Evolutionary conservation across 2,888 invertebrate genomes (phyloP).

Genomic region (Drosophila nr. perissopoda): DNA sequence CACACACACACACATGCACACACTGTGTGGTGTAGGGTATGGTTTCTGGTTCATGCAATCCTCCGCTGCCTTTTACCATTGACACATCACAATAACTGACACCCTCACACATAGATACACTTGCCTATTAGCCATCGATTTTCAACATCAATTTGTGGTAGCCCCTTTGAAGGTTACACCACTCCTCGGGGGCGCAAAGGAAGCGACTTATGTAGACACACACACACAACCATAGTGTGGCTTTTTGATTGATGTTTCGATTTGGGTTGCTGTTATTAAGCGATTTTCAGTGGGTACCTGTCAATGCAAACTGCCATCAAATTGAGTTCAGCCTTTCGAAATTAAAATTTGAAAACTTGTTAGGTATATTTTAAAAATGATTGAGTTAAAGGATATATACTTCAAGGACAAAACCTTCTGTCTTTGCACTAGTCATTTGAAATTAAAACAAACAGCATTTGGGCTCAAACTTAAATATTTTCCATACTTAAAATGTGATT

Average conservation of each 20-base stretch:
- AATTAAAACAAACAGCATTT: not conserved
- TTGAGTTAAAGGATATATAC: not conserved
- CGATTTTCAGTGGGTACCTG: slow-evolving; percentile 44
- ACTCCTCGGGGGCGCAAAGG: slow-evolving; percentile 8
- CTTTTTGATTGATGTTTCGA: slow-evolving; percentile 56
- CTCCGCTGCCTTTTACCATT: slow-evolving; percentile 62
- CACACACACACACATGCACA: not conserved
- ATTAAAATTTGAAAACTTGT: not conserved
- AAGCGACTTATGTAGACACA: slow-evolving; percentile 31
- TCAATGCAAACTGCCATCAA: slow-evolving; percentile 37
- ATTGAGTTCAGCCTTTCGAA: slow-evolving; percentile 11
- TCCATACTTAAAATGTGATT: not conserved
- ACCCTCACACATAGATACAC: slow-evolving; percentile 27
- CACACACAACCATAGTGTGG: slow-evolving; percentile 17
- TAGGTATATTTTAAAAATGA: not conserved
- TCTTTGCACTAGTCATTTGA: not conserved
- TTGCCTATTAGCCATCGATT: slow-evolving; percentile 76
- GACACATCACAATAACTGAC: slow-evolving; percentile 66
- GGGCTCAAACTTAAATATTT: not conserved
- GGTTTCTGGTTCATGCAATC: slow-evolving; percentile 56
- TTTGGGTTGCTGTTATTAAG: slow-evolving; percentile 45
- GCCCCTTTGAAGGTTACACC: slow-evolving; percentile 65
- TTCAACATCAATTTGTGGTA: slow-evolving; percentile 69
- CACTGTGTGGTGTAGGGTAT: slow-evolving; percentile 16
- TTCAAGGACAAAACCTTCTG: not conserved